Percentiles rank a stretch among this genome's conserved stretches.
These are phyloP conservation scores for Cerastoderma edule DNA, from an alignment of 2,888 invertebrate species.

Conservation along the genomic window DNA sequence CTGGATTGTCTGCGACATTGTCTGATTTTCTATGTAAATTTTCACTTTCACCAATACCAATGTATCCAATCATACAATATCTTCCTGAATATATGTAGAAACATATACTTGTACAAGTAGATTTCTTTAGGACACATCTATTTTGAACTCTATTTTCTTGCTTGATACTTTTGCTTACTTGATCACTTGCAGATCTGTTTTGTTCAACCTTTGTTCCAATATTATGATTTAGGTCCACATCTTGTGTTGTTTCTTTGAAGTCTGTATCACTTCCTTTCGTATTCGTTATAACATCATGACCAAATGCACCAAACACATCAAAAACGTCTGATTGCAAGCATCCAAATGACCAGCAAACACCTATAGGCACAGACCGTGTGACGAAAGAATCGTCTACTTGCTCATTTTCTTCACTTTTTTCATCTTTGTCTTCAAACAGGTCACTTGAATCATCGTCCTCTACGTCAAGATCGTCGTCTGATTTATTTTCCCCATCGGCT, in stretches of 20 bases:
- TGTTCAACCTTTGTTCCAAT: too few relatives aligned
- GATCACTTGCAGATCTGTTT: too few relatives aligned
- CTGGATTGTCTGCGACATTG: too few relatives aligned
- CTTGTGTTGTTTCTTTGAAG: too few relatives aligned
- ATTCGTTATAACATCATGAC: background rate
- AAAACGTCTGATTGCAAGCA: conserved; percentile 34
- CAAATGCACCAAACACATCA: conserved; percentile 12
- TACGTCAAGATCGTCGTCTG: background rate
- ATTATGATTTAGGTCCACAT: too few relatives aligned
- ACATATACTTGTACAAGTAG: conserved; percentile 25
- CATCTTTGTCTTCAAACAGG: background rate
- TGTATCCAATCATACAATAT: conserved; percentile 23
- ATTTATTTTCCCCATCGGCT: background rate
- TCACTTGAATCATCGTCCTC: background rate
- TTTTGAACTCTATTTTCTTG: too few relatives aligned
- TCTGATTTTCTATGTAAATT: background rate
- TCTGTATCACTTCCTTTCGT: background rate
- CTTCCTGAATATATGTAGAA: conserved; percentile 12
- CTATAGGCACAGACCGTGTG: conserved; percentile 32
- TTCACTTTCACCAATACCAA: background rate
- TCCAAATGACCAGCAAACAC: conserved; percentile 45
- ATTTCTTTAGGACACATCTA: background rate
- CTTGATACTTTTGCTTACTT: too few relatives aligned
- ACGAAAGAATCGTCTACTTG: conserved; percentile 1
- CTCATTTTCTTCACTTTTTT: background rate